Percentiles rank a stretch among this genome's conserved stretches.
These are phyloP conservation scores for Eulimnadia texana DNA, from an alignment of 1,140 invertebrate species.

Conservation along the genomic window DNA sequence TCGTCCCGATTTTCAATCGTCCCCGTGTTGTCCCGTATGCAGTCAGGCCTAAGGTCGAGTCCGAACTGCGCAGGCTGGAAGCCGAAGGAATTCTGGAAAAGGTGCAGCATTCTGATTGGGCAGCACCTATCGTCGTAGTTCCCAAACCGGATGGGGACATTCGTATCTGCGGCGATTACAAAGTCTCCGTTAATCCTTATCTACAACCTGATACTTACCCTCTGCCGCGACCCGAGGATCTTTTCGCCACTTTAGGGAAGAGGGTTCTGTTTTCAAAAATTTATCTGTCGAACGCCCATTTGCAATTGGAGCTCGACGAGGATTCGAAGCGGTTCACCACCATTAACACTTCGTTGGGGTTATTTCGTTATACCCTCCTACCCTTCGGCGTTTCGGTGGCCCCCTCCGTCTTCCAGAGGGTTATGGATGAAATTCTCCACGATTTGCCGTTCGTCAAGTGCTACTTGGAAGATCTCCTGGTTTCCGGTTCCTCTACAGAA, in stretches of 20 bases:
- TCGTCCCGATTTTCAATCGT: slow-evolving; percentile 26
- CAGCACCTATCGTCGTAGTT: slow-evolving; percentile 34
- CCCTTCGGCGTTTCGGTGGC: slow-evolving; percentile 12
- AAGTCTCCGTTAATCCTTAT: slow-evolving; percentile 29
- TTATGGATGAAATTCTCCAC: slow-evolving; percentile 20
- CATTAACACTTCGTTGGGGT: slow-evolving; percentile 18
- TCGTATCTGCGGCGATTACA: slow-evolving; percentile 32
- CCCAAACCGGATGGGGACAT: slow-evolving; percentile 30
- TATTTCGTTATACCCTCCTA: slow-evolving; percentile 1
- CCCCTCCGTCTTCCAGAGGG: slow-evolving; percentile 22
- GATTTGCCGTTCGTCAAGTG: slow-evolving; percentile 6
- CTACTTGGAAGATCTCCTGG: slow-evolving; percentile 21
- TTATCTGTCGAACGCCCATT: slow-evolving; percentile 26
- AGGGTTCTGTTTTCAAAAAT: slow-evolving; percentile 24
- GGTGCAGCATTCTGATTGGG: slow-evolving; percentile 32
- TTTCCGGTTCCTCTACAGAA: slow-evolving; percentile 18
- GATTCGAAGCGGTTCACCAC: slow-evolving; percentile 26
- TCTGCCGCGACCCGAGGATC: slow-evolving; percentile 25
- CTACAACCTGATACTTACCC: slow-evolving; percentile 25
- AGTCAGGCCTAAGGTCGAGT: slow-evolving; percentile 26
- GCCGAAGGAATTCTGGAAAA: slow-evolving; percentile 26
- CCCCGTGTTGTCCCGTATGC: slow-evolving; percentile 28
- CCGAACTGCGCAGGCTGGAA: slow-evolving; percentile 27
- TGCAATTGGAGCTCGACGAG: slow-evolving; percentile 25
- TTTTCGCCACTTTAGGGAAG: slow-evolving; percentile 25